Percentiles rank a stretch among this genome's conserved stretches.
Evolutionary conservation across 2,888 invertebrate species (phyloP).

Genomic region (Sisyra nigra): DNA sequence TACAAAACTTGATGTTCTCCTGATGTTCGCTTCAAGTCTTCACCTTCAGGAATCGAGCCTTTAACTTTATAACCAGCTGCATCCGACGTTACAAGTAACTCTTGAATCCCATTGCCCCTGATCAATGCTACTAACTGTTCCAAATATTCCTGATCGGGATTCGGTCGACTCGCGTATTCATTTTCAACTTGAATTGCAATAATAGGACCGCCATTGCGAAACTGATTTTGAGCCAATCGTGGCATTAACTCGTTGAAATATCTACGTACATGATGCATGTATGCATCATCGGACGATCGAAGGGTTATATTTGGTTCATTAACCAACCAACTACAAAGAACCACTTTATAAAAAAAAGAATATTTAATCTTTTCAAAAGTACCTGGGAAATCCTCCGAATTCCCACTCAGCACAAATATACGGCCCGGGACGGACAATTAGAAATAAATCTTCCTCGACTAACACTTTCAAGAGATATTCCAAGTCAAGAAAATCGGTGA

Average conservation of each 20-base stretch:
- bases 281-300: constrained; percentile 23
- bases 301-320: constrained; percentile 31
- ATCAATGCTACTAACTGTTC: constrained; percentile 24
- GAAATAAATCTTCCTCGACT: constrained; percentile 58
- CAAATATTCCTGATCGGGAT: constrained; percentile 25
- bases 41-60: constrained; percentile 24
- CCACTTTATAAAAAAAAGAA: neutral
- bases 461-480: constrained; percentile 54
- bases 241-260: constrained; percentile 34
- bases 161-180: constrained; percentile 62
- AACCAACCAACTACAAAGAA: constrained; percentile 29
- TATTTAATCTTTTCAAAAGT: neutral
- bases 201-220: constrained; percentile 67
- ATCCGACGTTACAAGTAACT: constrained; percentile 36
- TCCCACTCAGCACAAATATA: constrained; percentile 90
- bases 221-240: constrained; percentile 32
- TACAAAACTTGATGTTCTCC: neutral
- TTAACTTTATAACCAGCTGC: constrained; percentile 18
- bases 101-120: constrained; percentile 24
- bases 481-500: constrained; percentile 41
- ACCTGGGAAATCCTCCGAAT: constrained; percentile 24
- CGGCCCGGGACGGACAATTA: constrained; percentile 73
- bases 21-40: neutral
- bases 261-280: constrained; percentile 28
- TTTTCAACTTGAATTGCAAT: constrained; percentile 88